Evolutionary conservation across 2,888 invertebrate species (phyloP).

Genomic region (Belgica antarctica): DNA sequence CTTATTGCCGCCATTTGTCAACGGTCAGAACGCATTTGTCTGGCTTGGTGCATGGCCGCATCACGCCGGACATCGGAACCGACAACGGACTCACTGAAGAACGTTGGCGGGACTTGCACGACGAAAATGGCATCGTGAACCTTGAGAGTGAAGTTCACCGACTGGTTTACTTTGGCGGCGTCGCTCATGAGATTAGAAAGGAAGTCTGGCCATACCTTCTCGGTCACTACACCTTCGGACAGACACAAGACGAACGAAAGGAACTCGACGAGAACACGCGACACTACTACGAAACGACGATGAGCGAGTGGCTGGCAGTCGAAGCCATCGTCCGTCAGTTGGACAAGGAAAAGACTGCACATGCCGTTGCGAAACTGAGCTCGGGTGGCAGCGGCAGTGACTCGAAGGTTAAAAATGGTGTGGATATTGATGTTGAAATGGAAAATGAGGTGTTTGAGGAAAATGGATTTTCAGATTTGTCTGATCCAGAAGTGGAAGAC

Average conservation of each 20-base stretch:
- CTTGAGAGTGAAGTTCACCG: constrained; percentile 74
- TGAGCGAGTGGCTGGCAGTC: constrained; percentile 94
- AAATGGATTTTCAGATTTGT: constrained; percentile 59
- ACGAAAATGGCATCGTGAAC: constrained; percentile 61
- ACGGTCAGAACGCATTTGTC: constrained; percentile 91
- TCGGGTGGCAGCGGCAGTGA: constrained; percentile 59
- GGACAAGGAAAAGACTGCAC: constrained; percentile 79
- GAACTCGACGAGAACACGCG: constrained; percentile 67
- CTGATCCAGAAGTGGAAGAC: constrained; percentile 55
- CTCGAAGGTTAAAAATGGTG: constrained; percentile 57
- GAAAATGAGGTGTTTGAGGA: constrained; percentile 59
- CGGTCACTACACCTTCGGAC: constrained; percentile 61
- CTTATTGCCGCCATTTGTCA: constrained; percentile 87
- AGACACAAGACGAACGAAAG: constrained; percentile 63
- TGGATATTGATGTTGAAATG: constrained; percentile 58
- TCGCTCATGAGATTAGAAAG: constrained; percentile 71
- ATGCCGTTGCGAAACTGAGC: constrained; percentile 80
- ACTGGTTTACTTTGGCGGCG: constrained; percentile 83
- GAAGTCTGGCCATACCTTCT: constrained; percentile 88
- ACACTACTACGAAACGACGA: constrained; percentile 80
- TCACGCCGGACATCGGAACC: constrained; percentile 64
- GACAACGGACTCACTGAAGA: constrained; percentile 72
- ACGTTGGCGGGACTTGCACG: constrained; percentile 68
- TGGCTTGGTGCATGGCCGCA: constrained; percentile 76
- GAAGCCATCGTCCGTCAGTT: constrained; percentile 85